Evolutionary conservation across 2,888 invertebrate genomes (phyloP).

Genomic region (Zootermopsis nevadensis): DNA sequence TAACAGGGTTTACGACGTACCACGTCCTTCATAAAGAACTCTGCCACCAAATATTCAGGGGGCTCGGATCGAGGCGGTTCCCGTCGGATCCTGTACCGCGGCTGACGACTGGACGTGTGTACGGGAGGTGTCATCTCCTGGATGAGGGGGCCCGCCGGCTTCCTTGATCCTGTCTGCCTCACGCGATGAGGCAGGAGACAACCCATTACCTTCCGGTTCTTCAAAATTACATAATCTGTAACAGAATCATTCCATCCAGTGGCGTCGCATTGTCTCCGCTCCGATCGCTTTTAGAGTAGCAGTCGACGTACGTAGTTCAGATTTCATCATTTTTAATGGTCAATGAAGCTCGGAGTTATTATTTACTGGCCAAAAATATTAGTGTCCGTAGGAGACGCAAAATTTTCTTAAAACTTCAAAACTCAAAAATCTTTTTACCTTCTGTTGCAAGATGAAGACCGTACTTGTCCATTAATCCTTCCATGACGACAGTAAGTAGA

Average conservation of each 20-base stretch:
- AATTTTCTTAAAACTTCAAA: no score
- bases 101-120: background rate
- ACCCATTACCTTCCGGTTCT: conserved; percentile 78
- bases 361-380: no score
- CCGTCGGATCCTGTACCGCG: conserved; percentile 5
- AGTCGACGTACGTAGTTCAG: no score
- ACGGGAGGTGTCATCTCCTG: conserved; percentile 66
- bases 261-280: no score
- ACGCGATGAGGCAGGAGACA: conserved; percentile 79
- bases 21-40: conserved; percentile 71
- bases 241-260: background rate
- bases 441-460: conserved; percentile 66
- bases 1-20: no score
- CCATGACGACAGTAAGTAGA: conserved; percentile 81
- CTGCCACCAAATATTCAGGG: conserved; percentile 69
- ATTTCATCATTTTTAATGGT: no score
- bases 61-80: background rate
- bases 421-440: conserved; percentile 16
- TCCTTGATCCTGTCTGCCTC: conserved; percentile 73
- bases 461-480: conserved; percentile 84
- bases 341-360: no score
- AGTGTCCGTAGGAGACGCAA: no score
- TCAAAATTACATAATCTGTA: conserved; percentile 65
- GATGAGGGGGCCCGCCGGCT: conserved; percentile 66
- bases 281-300: no score